Evolutionary conservation across 2,113 vertebrate genomes (phyloP), one percentile per base, ranked within the genome.

Genomic region (Gnathochromis pfefferi): DNA sequence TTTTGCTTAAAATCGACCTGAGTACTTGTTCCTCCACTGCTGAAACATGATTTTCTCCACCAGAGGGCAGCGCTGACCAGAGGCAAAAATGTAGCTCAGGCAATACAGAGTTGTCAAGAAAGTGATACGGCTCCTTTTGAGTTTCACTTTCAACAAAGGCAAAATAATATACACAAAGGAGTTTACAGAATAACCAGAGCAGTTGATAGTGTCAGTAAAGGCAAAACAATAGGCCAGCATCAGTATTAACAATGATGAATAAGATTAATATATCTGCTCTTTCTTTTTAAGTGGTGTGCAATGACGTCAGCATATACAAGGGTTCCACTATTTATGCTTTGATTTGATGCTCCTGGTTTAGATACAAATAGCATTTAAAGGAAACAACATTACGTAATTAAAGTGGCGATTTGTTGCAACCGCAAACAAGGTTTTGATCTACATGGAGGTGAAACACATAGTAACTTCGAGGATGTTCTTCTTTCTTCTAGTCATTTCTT

Each of bases 21-120:
- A 47, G 14, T 47, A 7, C 9, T 75, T 75, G 23, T 47, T 11
- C 14, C 40, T 75, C 40, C 70, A 47, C 40, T 47, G 42, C 70
- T 28, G 40, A 73, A 73, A 73, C 14, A 28, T 73, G 21, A 17
- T 4, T 73, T 47, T 28, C 8, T 73, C 40, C 68, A 93, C 87
- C 31, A 91, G 93, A 81, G 87, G 14, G 92, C 90, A 93, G 86
- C 57, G 78, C 45, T 60, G 60, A 21, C 49, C 47, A 81, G 42
- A 78, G 40, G 26, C 75, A 75, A 85, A 35, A 3, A 80, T 53
- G 2, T 11, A 3, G 7, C 7, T 51, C 7, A 42, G 54, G 23
- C 60, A 63, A 19, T 21, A 4, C 19, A 60, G 23, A 5, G 19
- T 6, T 40, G 5, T 57, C n/a, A 75, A 21, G 55, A 35, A n/a